Conservation (phyloP, 2,888 invertebrate species). For the Acronicta aceris region DNA sequence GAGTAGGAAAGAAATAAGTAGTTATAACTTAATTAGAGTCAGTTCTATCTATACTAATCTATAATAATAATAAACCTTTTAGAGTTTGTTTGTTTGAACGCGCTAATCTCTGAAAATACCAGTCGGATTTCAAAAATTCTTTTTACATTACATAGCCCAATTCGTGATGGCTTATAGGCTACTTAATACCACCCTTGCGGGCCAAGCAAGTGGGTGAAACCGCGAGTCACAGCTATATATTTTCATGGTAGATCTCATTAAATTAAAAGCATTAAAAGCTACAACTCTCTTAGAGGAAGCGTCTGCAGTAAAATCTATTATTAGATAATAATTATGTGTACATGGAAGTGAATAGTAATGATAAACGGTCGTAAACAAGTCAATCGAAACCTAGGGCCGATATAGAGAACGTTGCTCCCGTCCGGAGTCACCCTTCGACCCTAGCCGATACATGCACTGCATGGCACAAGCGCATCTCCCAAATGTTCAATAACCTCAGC, state of each 20-base stretch:
- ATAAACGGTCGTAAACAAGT: constrained; percentile 83
- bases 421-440: constrained; percentile 75
- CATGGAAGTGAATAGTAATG: constrained; percentile 71
- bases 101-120: no score
- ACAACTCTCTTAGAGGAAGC: constrained; percentile 66
- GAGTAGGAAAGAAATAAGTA: constrained; percentile 11
- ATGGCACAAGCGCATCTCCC: constrained; percentile 63
- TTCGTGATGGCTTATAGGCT: no score
- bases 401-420: constrained; percentile 81
- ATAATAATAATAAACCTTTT: no score
- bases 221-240: no score
- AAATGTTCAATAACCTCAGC: constrained; percentile 55
- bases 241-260: constrained; percentile 24
- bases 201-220: no score
- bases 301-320: constrained; percentile 78
- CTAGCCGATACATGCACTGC: constrained; percentile 61
- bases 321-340: constrained; percentile 72
- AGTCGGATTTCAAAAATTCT: no score
- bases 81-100: no score
- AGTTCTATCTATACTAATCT: no score
- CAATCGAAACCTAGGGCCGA: constrained; percentile 76
- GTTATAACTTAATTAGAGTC: background rate
- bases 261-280: constrained; percentile 33
- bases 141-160: no score
- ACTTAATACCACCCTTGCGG: no score